These are phyloP conservation scores for Gasteruption jaculator DNA, from an alignment of 2,888 invertebrate genomes.

Conservation along the genomic window DNA sequence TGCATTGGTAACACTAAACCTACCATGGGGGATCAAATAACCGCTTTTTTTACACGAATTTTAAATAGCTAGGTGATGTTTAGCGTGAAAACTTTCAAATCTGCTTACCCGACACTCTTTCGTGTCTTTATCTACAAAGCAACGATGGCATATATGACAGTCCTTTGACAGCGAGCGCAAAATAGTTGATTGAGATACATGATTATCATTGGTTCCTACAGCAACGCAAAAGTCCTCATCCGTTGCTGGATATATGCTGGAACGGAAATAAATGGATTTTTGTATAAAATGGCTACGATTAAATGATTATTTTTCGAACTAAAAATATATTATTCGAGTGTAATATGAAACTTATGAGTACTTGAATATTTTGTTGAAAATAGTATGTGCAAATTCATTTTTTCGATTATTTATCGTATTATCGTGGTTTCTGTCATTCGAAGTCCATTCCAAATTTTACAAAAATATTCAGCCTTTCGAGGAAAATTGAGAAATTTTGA, in stretches of 20 bases:
- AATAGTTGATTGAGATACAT: slow-evolving; percentile 55
- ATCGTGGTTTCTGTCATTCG: neutral
- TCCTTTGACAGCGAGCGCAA: slow-evolving; percentile 53
- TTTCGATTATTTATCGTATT: neutral
- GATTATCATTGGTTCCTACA: slow-evolving; percentile 56
- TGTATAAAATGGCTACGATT: neutral
- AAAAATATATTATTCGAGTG: too few relatives aligned
- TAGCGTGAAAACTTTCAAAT: too few relatives aligned
- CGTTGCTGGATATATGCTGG: slow-evolving; percentile 39
- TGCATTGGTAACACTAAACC: too few relatives aligned
- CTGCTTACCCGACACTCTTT: slow-evolving; percentile 47
- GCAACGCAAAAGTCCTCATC: slow-evolving; percentile 60
- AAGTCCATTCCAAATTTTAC: neutral
- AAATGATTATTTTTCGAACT: too few relatives aligned
- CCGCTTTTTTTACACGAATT: too few relatives aligned
- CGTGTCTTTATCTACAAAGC: slow-evolving; percentile 52
- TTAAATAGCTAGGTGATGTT: too few relatives aligned
- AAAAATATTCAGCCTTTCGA: neutral
- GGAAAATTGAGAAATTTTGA: slow-evolving; percentile 4
- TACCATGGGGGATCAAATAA: too few relatives aligned
- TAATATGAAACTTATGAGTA: too few relatives aligned
- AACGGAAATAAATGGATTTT: slow-evolving; percentile 10
- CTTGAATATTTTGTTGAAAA: too few relatives aligned
- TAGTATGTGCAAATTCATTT: neutral
- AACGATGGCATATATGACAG: slow-evolving; percentile 56